A percentile compares a stretch with the other conserved stretches of the same genome.
phyloP scores from a whole-genome alignment of 2,888 invertebrate species.

The Tiliacea aurago region DNA sequence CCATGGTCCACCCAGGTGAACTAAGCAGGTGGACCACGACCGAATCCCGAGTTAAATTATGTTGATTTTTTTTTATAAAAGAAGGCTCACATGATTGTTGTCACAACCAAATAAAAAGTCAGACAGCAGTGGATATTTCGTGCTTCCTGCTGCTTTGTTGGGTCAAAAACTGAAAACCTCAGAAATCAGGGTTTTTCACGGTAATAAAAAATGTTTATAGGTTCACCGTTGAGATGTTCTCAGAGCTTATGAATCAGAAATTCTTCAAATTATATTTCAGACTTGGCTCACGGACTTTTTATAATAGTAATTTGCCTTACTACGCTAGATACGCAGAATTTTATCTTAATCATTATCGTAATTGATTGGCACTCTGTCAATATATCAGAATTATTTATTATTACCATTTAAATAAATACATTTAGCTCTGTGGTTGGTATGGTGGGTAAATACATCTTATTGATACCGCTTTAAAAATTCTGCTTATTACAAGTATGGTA shows the following conservation, averaged over 20 bases:
- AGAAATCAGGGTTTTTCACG: conserved; percentile 2
- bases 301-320: conserved; percentile 22
- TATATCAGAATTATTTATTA: conserved; percentile 19
- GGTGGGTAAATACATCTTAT: conserved; percentile 19
- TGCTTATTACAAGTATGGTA: conserved; percentile 34
- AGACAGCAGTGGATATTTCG: not conserved
- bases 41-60: too few species aligned
- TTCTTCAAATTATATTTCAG: conserved; percentile 21
- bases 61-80: not conserved
- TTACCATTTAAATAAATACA: conserved; percentile 19
- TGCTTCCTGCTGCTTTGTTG: too few species aligned
- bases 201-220: conserved; percentile 6
- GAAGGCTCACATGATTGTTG: not conserved
- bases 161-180: conserved; percentile 9
- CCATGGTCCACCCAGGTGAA: too few species aligned
- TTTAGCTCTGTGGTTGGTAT: not conserved
- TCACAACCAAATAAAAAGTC: not conserved
- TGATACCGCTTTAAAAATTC: conserved; percentile 19
- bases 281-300: conserved; percentile 36
- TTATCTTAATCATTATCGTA: conserved; percentile 28
- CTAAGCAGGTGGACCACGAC: too few species aligned
- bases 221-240: not conserved
- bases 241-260: conserved; percentile 37
- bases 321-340: conserved; percentile 23
- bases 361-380: conserved; percentile 18